These are phyloP conservation scores for Ptilorrhoa leucosticta DNA, from an alignment of 2,113 vertebrate species.

Conservation along the genomic window DNA sequence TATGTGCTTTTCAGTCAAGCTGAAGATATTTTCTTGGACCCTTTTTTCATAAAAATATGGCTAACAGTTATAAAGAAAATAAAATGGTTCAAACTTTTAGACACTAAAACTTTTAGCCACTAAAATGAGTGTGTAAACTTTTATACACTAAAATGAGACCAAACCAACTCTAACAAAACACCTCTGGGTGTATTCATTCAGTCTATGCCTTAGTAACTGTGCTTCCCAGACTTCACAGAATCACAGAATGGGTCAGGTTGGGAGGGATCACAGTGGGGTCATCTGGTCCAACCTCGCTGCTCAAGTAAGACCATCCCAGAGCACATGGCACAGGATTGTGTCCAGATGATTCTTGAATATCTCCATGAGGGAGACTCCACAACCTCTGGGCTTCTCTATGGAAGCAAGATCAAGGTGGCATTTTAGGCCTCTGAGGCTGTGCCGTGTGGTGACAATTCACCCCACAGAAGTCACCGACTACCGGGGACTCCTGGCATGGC, in stretches of 20 bases:
- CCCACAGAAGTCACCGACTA: background rate
- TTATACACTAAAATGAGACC: background rate
- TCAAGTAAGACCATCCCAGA: background rate
- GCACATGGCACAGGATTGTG: background rate
- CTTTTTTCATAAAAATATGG: background rate
- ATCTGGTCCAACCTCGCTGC: background rate
- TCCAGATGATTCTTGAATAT: fast-evolving
- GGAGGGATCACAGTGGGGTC: background rate
- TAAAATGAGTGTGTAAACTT: background rate
- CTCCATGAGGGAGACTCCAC: background rate
- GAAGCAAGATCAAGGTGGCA: background rate
- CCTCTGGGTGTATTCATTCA: background rate
- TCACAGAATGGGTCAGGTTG: too few relatives aligned
- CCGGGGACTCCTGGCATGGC: background rate
- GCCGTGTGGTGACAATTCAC: background rate
- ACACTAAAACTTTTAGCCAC: background rate
- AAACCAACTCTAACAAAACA: background rate
- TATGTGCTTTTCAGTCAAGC: background rate
- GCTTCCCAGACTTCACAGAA: background rate
- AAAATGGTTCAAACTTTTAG: background rate
- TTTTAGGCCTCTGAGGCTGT: background rate
- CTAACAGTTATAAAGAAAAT: background rate
- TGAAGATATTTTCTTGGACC: background rate
- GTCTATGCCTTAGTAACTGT: background rate
- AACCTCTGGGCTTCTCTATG: background rate